A percentile compares a stretch with the other conserved stretches of the same genome.
phyloP scores from a whole-genome alignment of 2,888 invertebrate species.

The Chironomus tentans region DNA sequence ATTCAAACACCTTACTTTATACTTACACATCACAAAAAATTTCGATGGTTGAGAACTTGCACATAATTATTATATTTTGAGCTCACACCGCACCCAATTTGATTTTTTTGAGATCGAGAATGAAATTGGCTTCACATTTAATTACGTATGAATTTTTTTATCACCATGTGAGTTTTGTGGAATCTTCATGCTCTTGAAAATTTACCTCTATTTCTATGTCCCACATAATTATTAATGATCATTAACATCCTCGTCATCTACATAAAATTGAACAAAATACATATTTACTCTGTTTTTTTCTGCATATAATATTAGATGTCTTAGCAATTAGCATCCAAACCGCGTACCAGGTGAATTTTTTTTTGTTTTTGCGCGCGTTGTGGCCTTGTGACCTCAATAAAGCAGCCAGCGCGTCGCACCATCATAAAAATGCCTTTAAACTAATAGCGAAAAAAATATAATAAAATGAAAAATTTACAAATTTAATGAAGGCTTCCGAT shows the following conservation, averaged over 20 bases:
- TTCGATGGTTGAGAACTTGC: background rate
- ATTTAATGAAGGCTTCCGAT: slow-evolving; percentile 19
- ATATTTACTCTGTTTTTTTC: background rate
- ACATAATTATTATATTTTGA: background rate
- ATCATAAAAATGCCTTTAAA: background rate
- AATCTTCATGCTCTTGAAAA: too few relatives aligned
- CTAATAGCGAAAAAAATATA: background rate
- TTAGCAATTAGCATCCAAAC: slow-evolving; percentile 5
- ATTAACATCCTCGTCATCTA: background rate
- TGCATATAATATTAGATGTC: background rate
- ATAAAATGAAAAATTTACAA: slow-evolving; percentile 12
- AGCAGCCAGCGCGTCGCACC: slow-evolving; percentile 12
- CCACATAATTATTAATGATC: background rate
- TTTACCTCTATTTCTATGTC: too few relatives aligned
- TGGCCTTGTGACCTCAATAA: slow-evolving; percentile 24
- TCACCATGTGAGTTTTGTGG: too few relatives aligned
- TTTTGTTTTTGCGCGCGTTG: background rate
- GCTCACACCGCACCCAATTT: background rate
- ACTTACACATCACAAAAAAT: background rate
- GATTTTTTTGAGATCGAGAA: background rate
- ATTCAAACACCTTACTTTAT: background rate
- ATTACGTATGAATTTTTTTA: too few relatives aligned
- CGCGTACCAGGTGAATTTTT: slow-evolving; percentile 17
- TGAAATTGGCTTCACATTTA: too few relatives aligned
- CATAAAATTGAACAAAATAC: background rate